Evolutionary conservation across 2,113 vertebrate genomes (phyloP).

Genomic region (Ptychochromis oligacanthus): DNA sequence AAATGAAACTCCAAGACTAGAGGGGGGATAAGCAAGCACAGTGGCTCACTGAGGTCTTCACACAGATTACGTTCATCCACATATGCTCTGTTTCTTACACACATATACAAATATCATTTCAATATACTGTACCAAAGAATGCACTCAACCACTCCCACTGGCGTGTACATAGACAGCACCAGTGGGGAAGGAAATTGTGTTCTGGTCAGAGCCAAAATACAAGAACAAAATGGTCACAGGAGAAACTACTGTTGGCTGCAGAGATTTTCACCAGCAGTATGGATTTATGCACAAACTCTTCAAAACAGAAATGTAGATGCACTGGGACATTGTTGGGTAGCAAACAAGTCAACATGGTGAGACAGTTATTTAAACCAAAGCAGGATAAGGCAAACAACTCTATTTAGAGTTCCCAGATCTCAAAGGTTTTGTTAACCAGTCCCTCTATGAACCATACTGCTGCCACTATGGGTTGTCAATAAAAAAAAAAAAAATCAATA

Average conservation of each 20-base stretch:
- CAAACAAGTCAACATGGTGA: neutral
- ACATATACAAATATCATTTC: conserved; percentile 25
- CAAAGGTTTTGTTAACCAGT: neutral
- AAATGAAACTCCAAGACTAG: conserved; percentile 57
- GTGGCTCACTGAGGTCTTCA: neutral
- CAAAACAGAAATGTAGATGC: neutral
- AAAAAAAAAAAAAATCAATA: neutral
- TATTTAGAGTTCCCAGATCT: neutral
- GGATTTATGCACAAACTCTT: conserved; percentile 14
- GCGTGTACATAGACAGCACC: conserved; percentile 8
- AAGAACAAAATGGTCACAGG: conserved; percentile 22
- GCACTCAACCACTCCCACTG: conserved; percentile 28
- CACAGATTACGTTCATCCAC: conserved; percentile 11
- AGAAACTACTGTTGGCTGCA: conserved; percentile 19
- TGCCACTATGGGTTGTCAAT: neutral
- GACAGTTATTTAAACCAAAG: neutral
- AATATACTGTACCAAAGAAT: conserved; percentile 28
- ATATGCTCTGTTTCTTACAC: conserved; percentile 22
- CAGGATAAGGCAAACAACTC: neutral
- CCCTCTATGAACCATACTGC: neutral
- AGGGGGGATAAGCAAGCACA: conserved; percentile 54
- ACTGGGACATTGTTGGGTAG: conserved; percentile 14
- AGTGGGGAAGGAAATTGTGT: conserved; percentile 1
- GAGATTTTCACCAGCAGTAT: conserved; percentile 19
- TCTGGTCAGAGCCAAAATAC: conserved; percentile 7